phyloP scores from a whole-genome alignment of 2,113 vertebrate species.

The Orientallactaga bullata region DNA sequence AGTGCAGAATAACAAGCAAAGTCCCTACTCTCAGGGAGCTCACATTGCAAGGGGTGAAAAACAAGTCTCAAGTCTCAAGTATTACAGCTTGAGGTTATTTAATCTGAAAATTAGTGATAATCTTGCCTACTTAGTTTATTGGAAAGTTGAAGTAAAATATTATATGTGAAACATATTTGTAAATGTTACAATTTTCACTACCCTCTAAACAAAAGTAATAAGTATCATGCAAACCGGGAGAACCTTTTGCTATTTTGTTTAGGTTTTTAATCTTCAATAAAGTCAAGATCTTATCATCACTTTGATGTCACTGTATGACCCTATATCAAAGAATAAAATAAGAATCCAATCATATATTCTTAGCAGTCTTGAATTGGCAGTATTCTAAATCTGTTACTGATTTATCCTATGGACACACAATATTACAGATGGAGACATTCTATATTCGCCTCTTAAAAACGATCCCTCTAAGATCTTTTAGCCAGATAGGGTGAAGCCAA shows the following conservation, averaged over 20 bases:
- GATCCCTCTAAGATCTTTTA: background rate
- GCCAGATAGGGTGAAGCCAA: background rate
- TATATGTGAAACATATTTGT: background rate
- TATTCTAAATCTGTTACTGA: conserved; percentile 38
- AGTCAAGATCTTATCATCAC: conserved; percentile 5
- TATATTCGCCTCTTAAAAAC: background rate
- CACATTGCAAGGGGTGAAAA: background rate
- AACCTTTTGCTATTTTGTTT: background rate
- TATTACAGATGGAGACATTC: background rate
- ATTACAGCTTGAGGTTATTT: background rate
- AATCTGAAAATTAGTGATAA: conserved; percentile 29
- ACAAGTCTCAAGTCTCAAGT: background rate
- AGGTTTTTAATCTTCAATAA: conserved; percentile 41
- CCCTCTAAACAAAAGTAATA: background rate
- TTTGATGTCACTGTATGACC: background rate
- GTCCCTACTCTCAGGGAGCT: background rate
- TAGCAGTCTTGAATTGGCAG: background rate
- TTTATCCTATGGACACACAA: background rate
- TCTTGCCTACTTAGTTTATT: background rate
- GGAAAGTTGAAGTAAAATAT: background rate
- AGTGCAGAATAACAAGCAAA: background rate
- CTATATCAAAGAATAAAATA: conserved; percentile 14
- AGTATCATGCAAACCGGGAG: background rate
- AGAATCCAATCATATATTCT: conserved; percentile 12
- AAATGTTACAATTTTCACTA: conserved; percentile 3